Conservation (phyloP, 2,797 vertebrate species). For the Anisognathus igniventris region DNA sequence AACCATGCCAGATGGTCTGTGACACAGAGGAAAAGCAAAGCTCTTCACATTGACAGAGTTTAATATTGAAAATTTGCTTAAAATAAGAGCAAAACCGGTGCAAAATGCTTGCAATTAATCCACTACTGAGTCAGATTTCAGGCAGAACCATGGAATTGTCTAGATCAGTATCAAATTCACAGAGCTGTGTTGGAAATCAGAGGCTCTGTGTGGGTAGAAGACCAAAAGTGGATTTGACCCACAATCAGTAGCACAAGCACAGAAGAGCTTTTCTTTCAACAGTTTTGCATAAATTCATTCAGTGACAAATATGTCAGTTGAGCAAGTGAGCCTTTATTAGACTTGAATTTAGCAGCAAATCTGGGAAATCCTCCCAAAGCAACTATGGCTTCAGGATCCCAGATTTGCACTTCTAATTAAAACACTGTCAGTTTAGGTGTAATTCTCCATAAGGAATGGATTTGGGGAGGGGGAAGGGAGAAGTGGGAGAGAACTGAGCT, state of each 20-base stretch:
- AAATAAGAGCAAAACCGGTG: not conserved
- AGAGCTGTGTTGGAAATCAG: not conserved
- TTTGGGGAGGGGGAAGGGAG: not conserved
- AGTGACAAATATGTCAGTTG: conserved; percentile 46
- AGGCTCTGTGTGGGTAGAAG: not conserved
- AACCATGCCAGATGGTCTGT: not conserved
- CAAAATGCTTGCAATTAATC: not conserved
- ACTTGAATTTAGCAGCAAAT: conserved; percentile 58
- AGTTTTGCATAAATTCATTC: conserved; percentile 36
- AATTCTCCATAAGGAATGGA: conserved; percentile 51
- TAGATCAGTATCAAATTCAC: not conserved
- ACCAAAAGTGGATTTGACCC: conserved; percentile 34
- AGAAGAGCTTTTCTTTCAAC: not conserved
- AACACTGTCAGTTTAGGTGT: conserved; percentile 59
- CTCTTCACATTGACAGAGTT: not conserved
- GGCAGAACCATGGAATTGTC: not conserved
- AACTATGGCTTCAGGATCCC: conserved; percentile 47
- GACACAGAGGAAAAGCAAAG: not conserved
- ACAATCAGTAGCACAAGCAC: not conserved
- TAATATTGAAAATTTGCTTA: not conserved
- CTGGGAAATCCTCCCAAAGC: conserved; percentile 66
- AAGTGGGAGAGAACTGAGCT: not conserved
- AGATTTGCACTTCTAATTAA: conserved; percentile 70
- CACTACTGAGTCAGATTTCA: not conserved
- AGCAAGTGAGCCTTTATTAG: conserved; percentile 54